Evolutionary conservation across 1,140 invertebrate genomes (phyloP).

Genomic region (Drosophila triauraria): DNA sequence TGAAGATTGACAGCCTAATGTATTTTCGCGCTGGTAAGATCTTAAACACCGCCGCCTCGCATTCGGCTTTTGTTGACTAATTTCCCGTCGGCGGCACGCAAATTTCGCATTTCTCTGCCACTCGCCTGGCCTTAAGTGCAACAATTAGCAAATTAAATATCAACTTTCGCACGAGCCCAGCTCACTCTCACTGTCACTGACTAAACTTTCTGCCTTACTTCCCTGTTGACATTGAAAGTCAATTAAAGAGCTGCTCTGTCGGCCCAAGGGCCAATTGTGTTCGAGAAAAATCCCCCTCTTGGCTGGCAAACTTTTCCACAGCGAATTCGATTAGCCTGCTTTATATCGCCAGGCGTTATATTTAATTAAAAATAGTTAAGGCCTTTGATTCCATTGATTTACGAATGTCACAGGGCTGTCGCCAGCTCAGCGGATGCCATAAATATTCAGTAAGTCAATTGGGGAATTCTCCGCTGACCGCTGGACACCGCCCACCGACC

Average conservation of each 20-base stretch:
- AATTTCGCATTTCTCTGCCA: slow-evolving; percentile 59
- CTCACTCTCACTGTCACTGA: slow-evolving; percentile 16
- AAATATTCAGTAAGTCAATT: slow-evolving; percentile 60
- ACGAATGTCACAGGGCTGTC: slow-evolving; percentile 24
- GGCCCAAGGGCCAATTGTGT: slow-evolving; percentile 41
- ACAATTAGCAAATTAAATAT: slow-evolving; percentile 79
- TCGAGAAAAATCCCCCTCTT: not conserved
- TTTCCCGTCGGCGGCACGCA: slow-evolving; percentile 64
- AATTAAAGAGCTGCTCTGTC: slow-evolving; percentile 46
- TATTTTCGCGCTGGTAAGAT: slow-evolving; percentile 65
- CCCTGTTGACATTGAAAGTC: slow-evolving; percentile 65
- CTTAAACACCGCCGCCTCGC: slow-evolving; percentile 40
- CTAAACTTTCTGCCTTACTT: slow-evolving; percentile 15
- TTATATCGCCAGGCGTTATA: slow-evolving; percentile 50
- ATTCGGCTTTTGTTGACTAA: slow-evolving; percentile 60
- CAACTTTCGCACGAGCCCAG: slow-evolving; percentile 51
- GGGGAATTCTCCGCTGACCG: slow-evolving; percentile 33
- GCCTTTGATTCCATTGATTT: slow-evolving; percentile 48
- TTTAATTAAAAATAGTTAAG: slow-evolving; percentile 65
- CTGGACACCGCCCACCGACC: not conserved
- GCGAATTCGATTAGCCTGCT: slow-evolving; percentile 10
- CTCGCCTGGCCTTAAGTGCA: slow-evolving; percentile 57
- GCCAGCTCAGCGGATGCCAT: slow-evolving; percentile 17
- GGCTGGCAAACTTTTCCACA: slow-evolving; percentile 40
- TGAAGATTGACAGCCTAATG: slow-evolving; percentile 83